Evolutionary conservation across 2,797 vertebrate genomes (phyloP).

Genomic region (Sebastes oblongus): DNA sequence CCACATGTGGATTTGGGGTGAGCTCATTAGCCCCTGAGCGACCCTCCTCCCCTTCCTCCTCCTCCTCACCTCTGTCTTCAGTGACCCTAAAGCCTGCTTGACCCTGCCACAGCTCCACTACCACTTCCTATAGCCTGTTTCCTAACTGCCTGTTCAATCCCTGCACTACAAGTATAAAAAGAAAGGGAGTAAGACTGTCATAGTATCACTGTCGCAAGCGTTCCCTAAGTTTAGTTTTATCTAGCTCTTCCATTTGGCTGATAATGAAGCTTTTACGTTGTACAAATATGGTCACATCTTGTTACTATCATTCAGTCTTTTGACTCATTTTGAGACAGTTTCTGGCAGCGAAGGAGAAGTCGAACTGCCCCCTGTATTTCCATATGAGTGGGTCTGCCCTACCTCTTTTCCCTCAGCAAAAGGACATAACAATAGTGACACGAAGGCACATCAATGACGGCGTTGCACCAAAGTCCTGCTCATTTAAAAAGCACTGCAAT

Average conservation of each 20-base stretch:
- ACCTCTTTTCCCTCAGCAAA: not conserved
- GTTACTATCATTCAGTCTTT: not conserved
- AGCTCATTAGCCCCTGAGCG: conserved; percentile 46
- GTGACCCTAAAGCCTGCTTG: conserved; percentile 52
- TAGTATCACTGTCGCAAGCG: too few species aligned
- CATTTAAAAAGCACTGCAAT: conserved; percentile 2
- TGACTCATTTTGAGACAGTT: conserved; percentile 20
- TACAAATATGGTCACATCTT: conserved; percentile 1
- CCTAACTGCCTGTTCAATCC: not conserved
- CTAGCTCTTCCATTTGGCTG: not conserved
- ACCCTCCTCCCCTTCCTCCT: conserved; percentile 14
- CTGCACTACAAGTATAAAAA: not conserved
- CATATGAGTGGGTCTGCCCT: conserved; percentile 15
- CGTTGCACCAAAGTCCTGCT: not conserved
- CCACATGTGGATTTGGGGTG: conserved; percentile 48
- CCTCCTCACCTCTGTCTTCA: conserved; percentile 67
- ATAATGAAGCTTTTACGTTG: not conserved
- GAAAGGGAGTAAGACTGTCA: not conserved
- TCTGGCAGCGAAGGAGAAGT: conserved; percentile 18
- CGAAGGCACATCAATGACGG: conserved; percentile 7
- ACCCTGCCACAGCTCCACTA: conserved; percentile 29
- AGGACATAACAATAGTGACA: conserved; percentile 14
- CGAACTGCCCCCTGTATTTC: conserved; percentile 28
- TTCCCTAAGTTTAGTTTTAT: conserved; percentile 5
- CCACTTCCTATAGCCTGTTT: conserved; percentile 17